Percentiles rank a stretch among this genome's conserved stretches.
Evolutionary conservation across 2,888 invertebrate genomes (phyloP).

Genomic region (Tenodera sinensis): DNA sequence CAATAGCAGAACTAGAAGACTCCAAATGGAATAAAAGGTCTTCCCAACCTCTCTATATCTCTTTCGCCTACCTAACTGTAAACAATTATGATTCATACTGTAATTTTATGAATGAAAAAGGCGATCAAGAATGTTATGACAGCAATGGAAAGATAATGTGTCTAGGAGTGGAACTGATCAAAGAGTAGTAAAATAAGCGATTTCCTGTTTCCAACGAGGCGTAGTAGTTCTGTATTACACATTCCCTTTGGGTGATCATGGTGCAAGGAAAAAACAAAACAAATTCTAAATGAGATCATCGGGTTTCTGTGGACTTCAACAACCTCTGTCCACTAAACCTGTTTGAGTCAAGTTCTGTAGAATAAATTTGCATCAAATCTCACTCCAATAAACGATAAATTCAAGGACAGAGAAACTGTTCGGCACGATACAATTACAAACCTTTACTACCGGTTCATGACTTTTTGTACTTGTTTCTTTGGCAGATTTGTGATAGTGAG

Average conservation of each 20-base stretch:
- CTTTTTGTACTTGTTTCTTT: background rate
- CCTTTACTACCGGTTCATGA: background rate
- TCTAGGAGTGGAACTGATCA: background rate
- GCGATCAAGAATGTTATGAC: no score
- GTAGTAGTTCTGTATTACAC: background rate
- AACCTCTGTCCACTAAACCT: background rate
- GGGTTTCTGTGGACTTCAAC: background rate
- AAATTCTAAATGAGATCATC: background rate
- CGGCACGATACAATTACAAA: background rate
- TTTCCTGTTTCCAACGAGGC: background rate
- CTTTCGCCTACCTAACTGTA: no score
- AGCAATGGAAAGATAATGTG: background rate
- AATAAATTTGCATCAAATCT: background rate
- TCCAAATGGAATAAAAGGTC: no score
- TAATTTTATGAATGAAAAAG: no score
- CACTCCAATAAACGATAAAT: background rate
- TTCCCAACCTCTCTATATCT: no score
- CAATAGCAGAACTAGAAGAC: no score
- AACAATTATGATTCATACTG: no score
- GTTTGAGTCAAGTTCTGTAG: background rate
- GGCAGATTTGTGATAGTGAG: background rate
- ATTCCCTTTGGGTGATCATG: background rate
- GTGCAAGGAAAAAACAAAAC: background rate
- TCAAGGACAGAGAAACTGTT: background rate
- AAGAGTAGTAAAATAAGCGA: background rate